Evolutionary conservation across 1,140 invertebrate genomes (phyloP).

Genomic region (Macrobrachium rosenbergii): DNA sequence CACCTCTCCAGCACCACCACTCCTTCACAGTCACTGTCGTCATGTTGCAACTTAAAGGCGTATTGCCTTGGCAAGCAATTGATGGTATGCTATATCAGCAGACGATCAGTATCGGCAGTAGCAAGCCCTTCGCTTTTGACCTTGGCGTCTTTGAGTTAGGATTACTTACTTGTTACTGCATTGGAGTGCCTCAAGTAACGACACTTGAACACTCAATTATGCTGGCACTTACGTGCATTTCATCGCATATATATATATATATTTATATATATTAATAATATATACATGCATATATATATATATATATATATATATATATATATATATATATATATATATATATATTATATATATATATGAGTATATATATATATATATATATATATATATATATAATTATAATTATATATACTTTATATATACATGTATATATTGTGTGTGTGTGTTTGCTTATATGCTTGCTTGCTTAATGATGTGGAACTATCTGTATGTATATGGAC

Average conservation of each 20-base stretch:
- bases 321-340: neutral
- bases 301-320: neutral
- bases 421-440: neutral
- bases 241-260: neutral
- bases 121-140: too few species aligned
- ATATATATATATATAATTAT: neutral
- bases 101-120: too few species aligned
- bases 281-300: neutral
- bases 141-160: too few species aligned
- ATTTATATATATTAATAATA: neutral
- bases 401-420: neutral
- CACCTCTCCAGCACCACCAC: neutral
- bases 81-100: neutral
- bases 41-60: neutral
- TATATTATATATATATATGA: neutral
- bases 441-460: neutral
- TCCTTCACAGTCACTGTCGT: neutral
- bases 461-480: neutral
- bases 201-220: too few species aligned
- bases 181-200: too few species aligned
- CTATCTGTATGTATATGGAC: neutral
- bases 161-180: too few species aligned
- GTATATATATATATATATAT: neutral
- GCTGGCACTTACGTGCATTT: neutral
- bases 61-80: neutral